Base-by-base conservation (phyloP, 1,140 invertebrate genomes). In the Orius insidiosus region DNA sequence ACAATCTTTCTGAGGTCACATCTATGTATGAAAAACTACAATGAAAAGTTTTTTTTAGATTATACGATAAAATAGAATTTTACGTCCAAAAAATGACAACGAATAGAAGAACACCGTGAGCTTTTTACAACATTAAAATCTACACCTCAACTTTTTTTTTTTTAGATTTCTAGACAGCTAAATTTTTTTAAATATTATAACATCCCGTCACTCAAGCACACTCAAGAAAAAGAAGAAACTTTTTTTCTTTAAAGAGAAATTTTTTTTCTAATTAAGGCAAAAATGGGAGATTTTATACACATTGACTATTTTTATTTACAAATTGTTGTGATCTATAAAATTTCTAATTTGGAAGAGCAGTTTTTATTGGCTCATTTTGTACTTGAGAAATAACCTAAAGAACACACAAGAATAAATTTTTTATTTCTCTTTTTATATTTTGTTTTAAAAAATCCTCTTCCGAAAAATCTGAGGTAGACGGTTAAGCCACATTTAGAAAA, bases 401-500 rank as follows among this genome's bases (percentile, higher is more conserved):
- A 38, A 38, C 40, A 49, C 35, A 49, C 36, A 49, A 45, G 47
- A 45, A 49, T 49, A 49, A 49, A 49, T 49, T 37, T 44, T 40
- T 40, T n/a, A 36, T 38, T 46, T 24, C 14, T 46, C 33, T 45
- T 45, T 45, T 32, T 32, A 9, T 46, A 19, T 38, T 47, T 47
- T 47, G 38, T 31, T 11, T 34, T 45, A 32, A 49, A 49, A 48
- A 49, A 40, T 31, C 47, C 47, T 49, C 47, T 49, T 49, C 47
- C 47, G 24, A 24, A 49, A 49, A 49, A 49, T 36, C 42, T 49
- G 47, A 49, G 47, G 47, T 49, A 49, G 47, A 49, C 47, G 47
- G 47, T 49, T 49, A 49, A 49, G 47, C 47, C 47, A 49, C 47
- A 43, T 49, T 49, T 49, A 49, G 47, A 49, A 49, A 38, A 49